Evolutionary conservation across 2,113 vertebrate species (phyloP), one percentile per base, ranked within the genome.

Genomic region (Coturnix japonica): DNA sequence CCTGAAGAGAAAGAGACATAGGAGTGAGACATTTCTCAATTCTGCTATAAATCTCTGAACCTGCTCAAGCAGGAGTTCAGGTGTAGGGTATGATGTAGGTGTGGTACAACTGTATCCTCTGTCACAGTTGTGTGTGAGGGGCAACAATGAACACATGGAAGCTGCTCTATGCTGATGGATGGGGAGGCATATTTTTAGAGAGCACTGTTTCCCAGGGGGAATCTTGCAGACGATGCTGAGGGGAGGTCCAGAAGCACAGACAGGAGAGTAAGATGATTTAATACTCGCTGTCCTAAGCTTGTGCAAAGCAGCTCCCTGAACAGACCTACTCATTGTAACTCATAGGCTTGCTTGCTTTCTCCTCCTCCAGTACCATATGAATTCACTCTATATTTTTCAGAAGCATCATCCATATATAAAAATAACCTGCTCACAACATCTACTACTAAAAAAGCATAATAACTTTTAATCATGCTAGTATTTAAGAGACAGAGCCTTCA

Each of bases 281-380:
- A 46, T 54, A 28, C 15, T 9, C 7, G 9, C 31, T 23, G 2
- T 15, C 31, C n/a, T n/a, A 64, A 81, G 25, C 12, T 56, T 78
- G 30, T 6, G 20, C 30, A 78, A 23, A 6, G 1, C 6, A 14
- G 6, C 3, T 43, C 11, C 11, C 61, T 71, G n/a, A 66, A 71
- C 39, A 85, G 19, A 51, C 11, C 47, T 87, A 20, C 22, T 81
- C 47, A 59, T 81, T 64, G 47, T 43, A 67, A 46, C 9, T 56
- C 39, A 79, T 39, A 91, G 17, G 31, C 30, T 85, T 85, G 31
- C 30, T 85, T 85, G 30, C 9, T 89, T 75, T 64, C 39, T 75
- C 35, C 30, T 89, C 33, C 46, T 73, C 18, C 37, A 54, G 23
- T 20, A 63, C 12, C 28, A 26, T 41, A 49, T 17, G 33, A 84